Percentiles rank a stretch among this genome's conserved stretches.
Conservation (phyloP, 2,888 invertebrate species). For the Hypercompe scribonia region DNA sequence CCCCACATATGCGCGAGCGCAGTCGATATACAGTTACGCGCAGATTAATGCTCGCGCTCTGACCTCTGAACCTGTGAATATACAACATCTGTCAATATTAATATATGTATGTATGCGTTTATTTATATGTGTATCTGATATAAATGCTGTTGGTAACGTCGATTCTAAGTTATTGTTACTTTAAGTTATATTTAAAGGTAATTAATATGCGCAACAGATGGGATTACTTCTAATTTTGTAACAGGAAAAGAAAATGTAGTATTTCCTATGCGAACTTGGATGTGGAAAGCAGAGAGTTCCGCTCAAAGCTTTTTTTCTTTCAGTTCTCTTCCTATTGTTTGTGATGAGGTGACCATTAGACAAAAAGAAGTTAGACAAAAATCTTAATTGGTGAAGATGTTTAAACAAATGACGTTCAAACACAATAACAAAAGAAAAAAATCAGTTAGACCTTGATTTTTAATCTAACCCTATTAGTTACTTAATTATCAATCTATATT, state of each 20-base stretch:
- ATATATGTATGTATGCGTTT: constrained; percentile 45
- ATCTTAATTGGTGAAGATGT: too few species aligned
- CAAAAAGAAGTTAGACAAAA: too few species aligned
- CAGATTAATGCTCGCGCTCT: constrained; percentile 52
- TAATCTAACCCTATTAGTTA: too few species aligned
- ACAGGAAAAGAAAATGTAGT: neutral
- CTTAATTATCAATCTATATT: too few species aligned
- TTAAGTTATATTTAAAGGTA: neutral
- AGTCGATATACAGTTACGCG: constrained; percentile 45
- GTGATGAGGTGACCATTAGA: too few species aligned
- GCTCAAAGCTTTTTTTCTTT: too few species aligned
- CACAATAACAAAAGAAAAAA: too few species aligned
- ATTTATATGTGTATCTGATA: constrained; percentile 26
- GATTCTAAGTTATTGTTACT: neutral
- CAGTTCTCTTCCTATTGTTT: too few species aligned
- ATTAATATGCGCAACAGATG: neutral
- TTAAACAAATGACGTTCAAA: too few species aligned
- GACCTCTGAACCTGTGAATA: constrained; percentile 37
- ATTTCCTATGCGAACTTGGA: neutral
- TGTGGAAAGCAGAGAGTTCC: too few species aligned
- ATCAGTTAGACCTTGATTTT: too few species aligned
- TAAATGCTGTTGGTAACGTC: constrained; percentile 4
- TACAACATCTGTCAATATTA: constrained; percentile 55
- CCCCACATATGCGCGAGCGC: constrained; percentile 38
- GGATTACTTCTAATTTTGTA: neutral